phyloP scores from a whole-genome alignment of 1,140 invertebrate genomes.

The Lutraria rhynchaena region DNA sequence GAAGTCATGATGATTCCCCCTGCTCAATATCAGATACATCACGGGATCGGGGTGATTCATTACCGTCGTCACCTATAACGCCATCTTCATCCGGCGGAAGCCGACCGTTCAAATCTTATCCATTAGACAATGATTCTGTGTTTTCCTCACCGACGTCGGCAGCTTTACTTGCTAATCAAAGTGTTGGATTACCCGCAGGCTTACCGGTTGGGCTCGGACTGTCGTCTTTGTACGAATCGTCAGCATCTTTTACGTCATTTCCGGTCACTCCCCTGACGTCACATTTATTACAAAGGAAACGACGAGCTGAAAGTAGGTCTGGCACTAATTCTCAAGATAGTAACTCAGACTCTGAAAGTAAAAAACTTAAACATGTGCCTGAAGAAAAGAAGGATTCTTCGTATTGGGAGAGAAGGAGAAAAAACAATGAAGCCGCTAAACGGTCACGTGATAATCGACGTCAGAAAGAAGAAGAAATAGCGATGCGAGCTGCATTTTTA shows the following conservation, averaged over 20 bases:
- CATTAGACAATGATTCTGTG: slow-evolving; percentile 61
- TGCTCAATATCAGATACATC: slow-evolving; percentile 51
- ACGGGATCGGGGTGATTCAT: slow-evolving; percentile 33
- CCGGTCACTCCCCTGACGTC: slow-evolving; percentile 74
- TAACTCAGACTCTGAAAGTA: slow-evolving; percentile 55
- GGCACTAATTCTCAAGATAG: slow-evolving; percentile 36
- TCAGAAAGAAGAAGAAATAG: slow-evolving; percentile 95
- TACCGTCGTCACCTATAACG: slow-evolving; percentile 48
- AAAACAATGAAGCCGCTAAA: slow-evolving; percentile 98
- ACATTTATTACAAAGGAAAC: slow-evolving; percentile 76
- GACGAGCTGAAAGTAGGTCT: slow-evolving; percentile 63
- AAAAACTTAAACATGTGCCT: slow-evolving; percentile 73
- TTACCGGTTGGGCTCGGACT: slow-evolving; percentile 45
- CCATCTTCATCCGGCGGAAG: slow-evolving; percentile 12
- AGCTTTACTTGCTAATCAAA: slow-evolving; percentile 48
- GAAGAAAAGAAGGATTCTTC: slow-evolving; percentile 88
- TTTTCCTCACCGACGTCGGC: slow-evolving; percentile 55
- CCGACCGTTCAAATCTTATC: slow-evolving; percentile 69
- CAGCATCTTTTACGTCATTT: slow-evolving; percentile 65
- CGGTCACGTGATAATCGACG: slow-evolving; percentile 94
- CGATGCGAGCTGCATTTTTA: slow-evolving; percentile 92
- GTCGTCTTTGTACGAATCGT: slow-evolving; percentile 67
- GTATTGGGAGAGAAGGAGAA: slow-evolving; percentile 93
- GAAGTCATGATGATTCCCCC: slow-evolving; percentile 43
- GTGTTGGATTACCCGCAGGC: slow-evolving; percentile 47